These are phyloP conservation scores for Dolomedes plantarius DNA, from an alignment of 2,888 invertebrate genomes.

Conservation along the genomic window DNA sequence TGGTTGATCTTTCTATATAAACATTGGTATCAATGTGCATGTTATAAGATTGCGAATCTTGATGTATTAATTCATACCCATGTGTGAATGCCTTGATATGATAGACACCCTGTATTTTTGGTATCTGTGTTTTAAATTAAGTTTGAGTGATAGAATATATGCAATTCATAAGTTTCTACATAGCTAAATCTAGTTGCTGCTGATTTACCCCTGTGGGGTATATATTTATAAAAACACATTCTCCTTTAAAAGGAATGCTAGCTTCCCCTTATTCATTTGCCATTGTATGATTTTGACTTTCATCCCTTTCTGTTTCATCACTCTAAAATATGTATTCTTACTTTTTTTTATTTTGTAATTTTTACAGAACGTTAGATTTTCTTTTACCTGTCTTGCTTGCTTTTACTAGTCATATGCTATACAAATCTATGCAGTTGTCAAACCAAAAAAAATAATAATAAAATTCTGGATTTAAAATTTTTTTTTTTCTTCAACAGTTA, in stretches of 20 bases:
- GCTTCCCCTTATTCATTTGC: constrained; percentile 41
- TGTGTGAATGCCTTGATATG: constrained; percentile 6
- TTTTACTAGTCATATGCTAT: constrained; percentile 45
- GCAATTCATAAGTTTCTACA: constrained; percentile 54
- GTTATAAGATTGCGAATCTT: no score
- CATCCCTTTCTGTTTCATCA: background rate
- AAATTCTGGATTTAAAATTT: background rate
- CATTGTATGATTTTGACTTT: constrained; percentile 15
- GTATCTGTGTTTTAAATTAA: constrained; percentile 48
- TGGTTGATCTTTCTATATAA: no score
- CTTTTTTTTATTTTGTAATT: background rate
- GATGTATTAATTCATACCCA: no score
- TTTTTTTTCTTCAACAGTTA: background rate
- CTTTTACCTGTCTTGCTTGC: constrained; percentile 19
- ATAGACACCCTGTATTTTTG: constrained; percentile 46
- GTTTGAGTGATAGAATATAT: constrained; percentile 66
- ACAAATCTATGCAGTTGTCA: background rate
- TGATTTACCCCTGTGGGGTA: constrained; percentile 71
- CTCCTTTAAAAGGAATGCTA: constrained; percentile 69
- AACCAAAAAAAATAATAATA: no score
- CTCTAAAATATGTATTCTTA: background rate
- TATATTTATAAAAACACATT: constrained; percentile 51
- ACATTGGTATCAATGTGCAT: no score
- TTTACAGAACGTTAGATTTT: background rate
- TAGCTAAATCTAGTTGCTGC: constrained; percentile 69